Evolutionary conservation across 2,113 vertebrate genomes (phyloP).

Genomic region (Mesembrinibis cayennensis): DNA sequence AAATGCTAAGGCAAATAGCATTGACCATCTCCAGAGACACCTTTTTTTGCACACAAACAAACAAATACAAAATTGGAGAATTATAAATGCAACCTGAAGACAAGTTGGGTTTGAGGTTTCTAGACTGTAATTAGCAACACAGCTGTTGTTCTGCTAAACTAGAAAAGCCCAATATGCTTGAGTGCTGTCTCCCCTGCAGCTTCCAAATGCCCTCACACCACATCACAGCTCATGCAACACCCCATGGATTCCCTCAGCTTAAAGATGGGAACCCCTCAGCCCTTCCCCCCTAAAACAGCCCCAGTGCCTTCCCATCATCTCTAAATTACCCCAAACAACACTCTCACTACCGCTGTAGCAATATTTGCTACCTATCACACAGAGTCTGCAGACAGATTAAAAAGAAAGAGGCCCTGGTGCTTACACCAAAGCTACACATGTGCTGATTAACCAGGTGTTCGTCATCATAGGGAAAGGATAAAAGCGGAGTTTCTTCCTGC

Average conservation of each 20-base stretch:
- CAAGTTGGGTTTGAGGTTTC: not conserved
- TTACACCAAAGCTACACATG: accelerated
- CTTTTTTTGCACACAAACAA: not conserved
- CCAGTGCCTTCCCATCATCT: not conserved
- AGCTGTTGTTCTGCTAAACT: not conserved
- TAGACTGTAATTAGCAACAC: not conserved
- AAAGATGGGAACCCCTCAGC: not conserved
- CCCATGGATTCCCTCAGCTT: not conserved
- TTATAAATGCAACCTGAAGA: not conserved
- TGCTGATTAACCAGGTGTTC: not conserved
- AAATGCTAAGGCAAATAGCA: not conserved
- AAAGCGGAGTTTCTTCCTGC: not conserved
- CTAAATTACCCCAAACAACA: not conserved
- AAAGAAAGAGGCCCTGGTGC: not conserved
- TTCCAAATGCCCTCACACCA: not conserved
- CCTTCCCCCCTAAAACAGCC: not conserved
- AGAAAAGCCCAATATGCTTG: not conserved
- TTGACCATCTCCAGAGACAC: not conserved
- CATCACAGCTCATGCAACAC: not conserved
- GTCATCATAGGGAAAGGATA: not conserved
- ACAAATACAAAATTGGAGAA: not conserved
- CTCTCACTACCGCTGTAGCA: not conserved
- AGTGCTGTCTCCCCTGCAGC: not conserved
- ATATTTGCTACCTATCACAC: not conserved
- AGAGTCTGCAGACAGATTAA: not conserved